Percentiles rank a stretch among this genome's conserved stretches.
Evolutionary conservation across 1,140 invertebrate species (phyloP).

Genomic region (Druon quercuslanigerum): DNA sequence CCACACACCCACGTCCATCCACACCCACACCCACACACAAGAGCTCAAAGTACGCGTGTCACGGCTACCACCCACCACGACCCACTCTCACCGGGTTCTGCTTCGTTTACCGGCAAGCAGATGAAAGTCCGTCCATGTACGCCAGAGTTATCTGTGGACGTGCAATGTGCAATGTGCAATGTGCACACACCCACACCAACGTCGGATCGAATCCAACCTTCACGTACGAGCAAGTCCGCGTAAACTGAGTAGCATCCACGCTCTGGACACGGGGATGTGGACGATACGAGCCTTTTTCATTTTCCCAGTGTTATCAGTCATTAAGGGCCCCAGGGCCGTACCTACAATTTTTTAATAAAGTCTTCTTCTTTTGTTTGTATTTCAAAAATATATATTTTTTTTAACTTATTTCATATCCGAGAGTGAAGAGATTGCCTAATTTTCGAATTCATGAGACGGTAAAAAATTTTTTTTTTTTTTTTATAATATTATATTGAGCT

Average conservation of each 20-base stretch:
- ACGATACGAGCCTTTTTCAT: constrained; percentile 12
- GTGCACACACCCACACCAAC: constrained; percentile 25
- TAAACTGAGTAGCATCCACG: constrained; percentile 20
- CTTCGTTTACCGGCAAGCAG: constrained; percentile 37
- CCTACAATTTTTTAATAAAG: neutral
- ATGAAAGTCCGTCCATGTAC: constrained; percentile 19
- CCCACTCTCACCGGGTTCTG: constrained; percentile 43
- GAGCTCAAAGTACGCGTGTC: constrained; percentile 15
- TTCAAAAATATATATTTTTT: too few relatives aligned
- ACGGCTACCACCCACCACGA: constrained; percentile 51
- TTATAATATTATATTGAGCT: too few relatives aligned
- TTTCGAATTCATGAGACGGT: too few relatives aligned
- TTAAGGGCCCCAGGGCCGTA: neutral
- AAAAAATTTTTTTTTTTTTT: too few relatives aligned
- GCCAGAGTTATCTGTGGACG: constrained; percentile 20
- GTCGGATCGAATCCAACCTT: neutral
- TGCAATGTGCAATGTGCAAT: constrained; percentile 30
- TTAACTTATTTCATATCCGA: too few relatives aligned
- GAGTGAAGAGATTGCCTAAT: too few relatives aligned
- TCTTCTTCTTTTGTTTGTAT: too few relatives aligned
- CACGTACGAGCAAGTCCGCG: constrained; percentile 21
- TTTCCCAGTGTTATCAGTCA: constrained; percentile 19
- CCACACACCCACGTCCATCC: neutral
- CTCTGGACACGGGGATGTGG: constrained; percentile 13
- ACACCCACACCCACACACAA: neutral